Percentiles rank a stretch among this genome's conserved stretches.
phyloP scores from a whole-genome alignment of 1,140 invertebrate genomes.

The Kradibia gibbosae region DNA sequence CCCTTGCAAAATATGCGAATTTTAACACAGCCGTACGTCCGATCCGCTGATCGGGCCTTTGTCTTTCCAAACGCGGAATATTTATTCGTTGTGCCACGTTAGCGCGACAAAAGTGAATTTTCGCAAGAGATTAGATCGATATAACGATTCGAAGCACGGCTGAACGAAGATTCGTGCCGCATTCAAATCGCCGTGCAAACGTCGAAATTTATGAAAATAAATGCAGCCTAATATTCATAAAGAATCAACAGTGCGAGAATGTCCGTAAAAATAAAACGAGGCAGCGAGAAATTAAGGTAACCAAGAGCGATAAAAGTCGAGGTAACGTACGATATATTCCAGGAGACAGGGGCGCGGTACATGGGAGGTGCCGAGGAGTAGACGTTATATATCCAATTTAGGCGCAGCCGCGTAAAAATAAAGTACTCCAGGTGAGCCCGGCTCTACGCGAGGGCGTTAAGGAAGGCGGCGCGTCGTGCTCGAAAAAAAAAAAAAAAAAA shows the following conservation, averaged over 20 bases:
- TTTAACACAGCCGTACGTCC: too few species aligned
- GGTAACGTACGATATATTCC: not conserved
- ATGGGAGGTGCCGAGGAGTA: too few species aligned
- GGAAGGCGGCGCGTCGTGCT: not conserved
- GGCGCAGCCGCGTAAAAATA: not conserved
- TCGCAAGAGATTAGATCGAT: not conserved
- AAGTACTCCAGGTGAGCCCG: not conserved
- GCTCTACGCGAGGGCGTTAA: not conserved
- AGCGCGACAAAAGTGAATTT: not conserved
- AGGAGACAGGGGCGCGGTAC: too few species aligned
- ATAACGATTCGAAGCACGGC: not conserved
- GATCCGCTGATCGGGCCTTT: too few species aligned
- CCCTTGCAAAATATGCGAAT: too few species aligned
- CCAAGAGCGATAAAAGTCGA: not conserved
- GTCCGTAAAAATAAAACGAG: not conserved
- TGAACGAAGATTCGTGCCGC: not conserved
- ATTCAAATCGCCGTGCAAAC: not conserved
- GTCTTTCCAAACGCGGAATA: not conserved
- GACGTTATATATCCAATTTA: not conserved
- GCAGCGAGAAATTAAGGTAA: not conserved
- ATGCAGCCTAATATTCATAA: not conserved
- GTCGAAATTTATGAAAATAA: constrained; percentile 12
- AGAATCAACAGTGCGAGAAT: not conserved
- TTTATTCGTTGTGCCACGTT: not conserved
- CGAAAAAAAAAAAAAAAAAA: not conserved